These are phyloP conservation scores for Corythaeola cristata DNA, from an alignment of 2,113 vertebrate species.

Conservation along the genomic window DNA sequence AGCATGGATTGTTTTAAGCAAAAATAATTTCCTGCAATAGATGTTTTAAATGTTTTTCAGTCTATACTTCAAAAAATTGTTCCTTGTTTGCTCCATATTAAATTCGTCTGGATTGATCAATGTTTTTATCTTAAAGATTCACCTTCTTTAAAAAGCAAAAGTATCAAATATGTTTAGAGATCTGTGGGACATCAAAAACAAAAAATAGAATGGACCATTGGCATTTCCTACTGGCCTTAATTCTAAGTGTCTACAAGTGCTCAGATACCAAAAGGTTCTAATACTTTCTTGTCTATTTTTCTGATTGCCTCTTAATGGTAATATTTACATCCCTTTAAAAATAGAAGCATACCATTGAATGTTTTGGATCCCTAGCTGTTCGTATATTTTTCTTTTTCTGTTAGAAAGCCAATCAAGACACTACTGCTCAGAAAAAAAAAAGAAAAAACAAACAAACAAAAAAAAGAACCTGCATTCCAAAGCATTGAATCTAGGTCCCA, in stretches of 20 bases:
- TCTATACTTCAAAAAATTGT: background rate
- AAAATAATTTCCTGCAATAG: background rate
- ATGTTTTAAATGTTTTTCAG: background rate
- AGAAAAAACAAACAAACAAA: too few species aligned
- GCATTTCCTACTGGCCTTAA: background rate
- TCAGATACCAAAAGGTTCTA: background rate
- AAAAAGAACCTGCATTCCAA: background rate
- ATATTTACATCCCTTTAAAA: background rate
- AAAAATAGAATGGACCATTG: background rate
- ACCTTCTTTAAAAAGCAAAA: background rate
- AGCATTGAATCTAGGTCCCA: background rate
- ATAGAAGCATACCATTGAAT: background rate
- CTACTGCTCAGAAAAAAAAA: background rate
- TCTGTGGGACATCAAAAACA: background rate
- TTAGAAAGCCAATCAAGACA: background rate
- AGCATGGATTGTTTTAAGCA: background rate
- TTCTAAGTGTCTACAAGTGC: background rate
- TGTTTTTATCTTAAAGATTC: background rate
- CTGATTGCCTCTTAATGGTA: background rate
- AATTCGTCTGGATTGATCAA: background rate
- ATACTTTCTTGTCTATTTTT: background rate
- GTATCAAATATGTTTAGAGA: background rate
- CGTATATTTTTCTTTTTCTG: background rate
- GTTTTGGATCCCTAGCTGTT: background rate
- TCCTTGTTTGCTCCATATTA: background rate